Percentiles rank a stretch among this genome's conserved stretches.
Conservation (phyloP, 1,140 invertebrate species). For the Atta cephalotes region DNA sequence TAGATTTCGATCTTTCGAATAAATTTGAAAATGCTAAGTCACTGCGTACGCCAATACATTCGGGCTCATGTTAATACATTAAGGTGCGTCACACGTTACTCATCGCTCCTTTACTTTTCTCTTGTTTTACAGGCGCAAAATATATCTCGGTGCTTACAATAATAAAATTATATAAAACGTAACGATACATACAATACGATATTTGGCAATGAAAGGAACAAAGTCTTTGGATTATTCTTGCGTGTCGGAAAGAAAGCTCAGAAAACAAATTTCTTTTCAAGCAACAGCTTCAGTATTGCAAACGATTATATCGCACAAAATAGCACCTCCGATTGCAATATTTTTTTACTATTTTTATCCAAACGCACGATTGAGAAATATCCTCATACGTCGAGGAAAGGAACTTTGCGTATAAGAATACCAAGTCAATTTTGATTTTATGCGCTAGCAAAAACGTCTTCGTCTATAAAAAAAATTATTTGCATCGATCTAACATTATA, state of each 20-base stretch:
- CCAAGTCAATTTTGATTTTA: conserved; percentile 43
- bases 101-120: not conserved
- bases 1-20: conserved; percentile 80
- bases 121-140: conserved; percentile 7
- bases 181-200: conserved; percentile 27
- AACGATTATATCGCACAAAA: conserved; percentile 35
- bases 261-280: conserved; percentile 21
- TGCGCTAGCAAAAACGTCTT: not conserved
- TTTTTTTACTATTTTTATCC: conserved; percentile 44
- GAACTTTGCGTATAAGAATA: conserved; percentile 17
- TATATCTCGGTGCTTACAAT: conserved; percentile 8
- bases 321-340: conserved; percentile 25
- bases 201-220: conserved; percentile 60
- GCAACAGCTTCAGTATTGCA: not conserved
- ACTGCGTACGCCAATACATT: conserved; percentile 3
- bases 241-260: conserved; percentile 7
- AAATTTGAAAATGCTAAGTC: conserved; percentile 78
- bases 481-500: not conserved
- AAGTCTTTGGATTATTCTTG: conserved; percentile 52
- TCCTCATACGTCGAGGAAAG: conserved; percentile 40
- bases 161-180: conserved; percentile 49
- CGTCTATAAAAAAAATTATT: not conserved
- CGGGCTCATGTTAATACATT: conserved; percentile 53
- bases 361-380: conserved; percentile 38
- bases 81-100: conserved; percentile 5